These are phyloP conservation scores for Archocentrus centrarchus DNA, from an alignment of 2,113 vertebrate species.

Conservation along the genomic window DNA sequence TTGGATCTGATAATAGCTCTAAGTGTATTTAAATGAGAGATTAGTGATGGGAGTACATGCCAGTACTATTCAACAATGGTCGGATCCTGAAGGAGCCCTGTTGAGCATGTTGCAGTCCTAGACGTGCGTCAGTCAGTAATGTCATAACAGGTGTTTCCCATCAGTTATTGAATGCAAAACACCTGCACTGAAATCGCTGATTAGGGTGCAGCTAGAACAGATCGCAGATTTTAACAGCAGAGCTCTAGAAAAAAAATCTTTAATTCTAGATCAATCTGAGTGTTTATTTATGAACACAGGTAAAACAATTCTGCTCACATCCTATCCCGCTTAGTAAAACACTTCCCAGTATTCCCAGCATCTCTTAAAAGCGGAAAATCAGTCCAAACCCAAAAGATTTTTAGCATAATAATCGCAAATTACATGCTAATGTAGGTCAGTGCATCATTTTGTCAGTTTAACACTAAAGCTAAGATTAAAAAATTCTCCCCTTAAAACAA, in stretches of 20 bases:
- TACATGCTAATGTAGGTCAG: neutral
- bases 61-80: neutral
- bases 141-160: neutral
- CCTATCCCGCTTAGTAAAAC: neutral
- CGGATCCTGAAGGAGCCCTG: neutral
- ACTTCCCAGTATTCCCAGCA: neutral
- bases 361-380: neutral
- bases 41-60: constrained; percentile 18
- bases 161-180: constrained; percentile 6
- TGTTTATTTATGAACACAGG: neutral
- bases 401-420: neutral
- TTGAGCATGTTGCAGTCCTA: neutral
- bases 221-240: neutral
- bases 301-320: neutral
- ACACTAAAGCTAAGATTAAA: neutral
- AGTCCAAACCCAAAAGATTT: neutral
- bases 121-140: neutral
- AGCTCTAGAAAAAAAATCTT: neutral
- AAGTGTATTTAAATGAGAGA: constrained; percentile 33
- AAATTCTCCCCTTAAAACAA: neutral
- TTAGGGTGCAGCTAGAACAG: neutral
- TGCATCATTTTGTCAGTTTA: neutral
- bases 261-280: neutral
- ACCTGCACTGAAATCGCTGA: neutral
- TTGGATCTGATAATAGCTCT: constrained; percentile 28